Evolutionary conservation across 1,140 invertebrate species (phyloP).

Genomic region (Ditylenchus dipsaci): DNA sequence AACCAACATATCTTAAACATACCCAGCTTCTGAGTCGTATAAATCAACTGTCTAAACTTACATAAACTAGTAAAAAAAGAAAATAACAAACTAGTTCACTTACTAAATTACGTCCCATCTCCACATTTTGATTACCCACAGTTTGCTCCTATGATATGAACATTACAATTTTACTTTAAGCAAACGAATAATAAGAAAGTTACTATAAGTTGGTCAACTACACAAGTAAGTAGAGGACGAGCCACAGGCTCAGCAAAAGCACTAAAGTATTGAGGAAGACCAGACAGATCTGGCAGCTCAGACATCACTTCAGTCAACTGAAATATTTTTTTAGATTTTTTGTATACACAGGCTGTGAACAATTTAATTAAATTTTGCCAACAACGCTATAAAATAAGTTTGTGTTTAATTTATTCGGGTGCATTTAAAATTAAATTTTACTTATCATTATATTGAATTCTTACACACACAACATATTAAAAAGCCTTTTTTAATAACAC

Average conservation of each 20-base stretch:
- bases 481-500: too few relatives aligned
- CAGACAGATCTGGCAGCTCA: slow-evolving; percentile 28
- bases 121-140: slow-evolving; percentile 36
- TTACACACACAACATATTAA: too few relatives aligned
- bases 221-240: slow-evolving; percentile 39
- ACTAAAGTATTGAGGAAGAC: slow-evolving; percentile 44
- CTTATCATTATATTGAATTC: too few relatives aligned
- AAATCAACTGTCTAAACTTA: slow-evolving; percentile 42
- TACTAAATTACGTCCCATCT: slow-evolving; percentile 33
- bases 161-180: too few relatives aligned
- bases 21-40: slow-evolving; percentile 34
- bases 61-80: slow-evolving; percentile 1
- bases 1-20: slow-evolving; percentile 1
- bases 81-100: neutral
- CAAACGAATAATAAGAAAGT: too few relatives aligned
- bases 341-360: too few relatives aligned
- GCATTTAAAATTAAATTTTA: too few relatives aligned
- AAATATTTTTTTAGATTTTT: neutral
- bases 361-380: too few relatives aligned
- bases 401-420: too few relatives aligned
- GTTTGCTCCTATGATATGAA: slow-evolving; percentile 1
- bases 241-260: slow-evolving; percentile 41
- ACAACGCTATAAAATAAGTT: too few relatives aligned
- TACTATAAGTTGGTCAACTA: slow-evolving; percentile 33
- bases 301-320: slow-evolving; percentile 25